phyloP scores from a whole-genome alignment of 1,140 invertebrate genomes.

The Papilio helenus region DNA sequence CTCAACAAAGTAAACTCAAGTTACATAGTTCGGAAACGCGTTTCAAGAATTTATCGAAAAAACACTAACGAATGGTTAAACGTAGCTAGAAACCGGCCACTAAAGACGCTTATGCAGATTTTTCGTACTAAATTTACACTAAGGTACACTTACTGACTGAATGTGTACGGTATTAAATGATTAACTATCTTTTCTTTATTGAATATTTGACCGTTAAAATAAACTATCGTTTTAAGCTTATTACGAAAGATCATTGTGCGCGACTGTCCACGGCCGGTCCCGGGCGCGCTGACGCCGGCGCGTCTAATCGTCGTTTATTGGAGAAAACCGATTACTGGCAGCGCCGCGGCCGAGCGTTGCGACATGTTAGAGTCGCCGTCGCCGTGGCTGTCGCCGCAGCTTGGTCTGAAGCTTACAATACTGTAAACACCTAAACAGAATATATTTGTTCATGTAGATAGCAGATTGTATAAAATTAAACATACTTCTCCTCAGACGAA shows the following conservation, averaged over 20 bases:
- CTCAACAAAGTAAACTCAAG: too few relatives aligned
- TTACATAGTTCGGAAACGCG: too few relatives aligned
- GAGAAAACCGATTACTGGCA: constrained; percentile 81
- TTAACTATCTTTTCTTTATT: neutral
- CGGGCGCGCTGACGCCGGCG: constrained; percentile 78
- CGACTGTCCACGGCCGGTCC: constrained; percentile 59
- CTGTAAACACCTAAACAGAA: neutral
- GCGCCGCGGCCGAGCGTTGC: constrained; percentile 72
- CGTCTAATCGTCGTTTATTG: constrained; percentile 82
- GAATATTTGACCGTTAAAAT: neutral
- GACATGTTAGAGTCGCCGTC: constrained; percentile 68
- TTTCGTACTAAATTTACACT: neutral
- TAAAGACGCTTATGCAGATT: too few relatives aligned
- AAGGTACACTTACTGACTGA: neutral
- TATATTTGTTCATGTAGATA: neutral
- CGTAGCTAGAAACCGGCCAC: too few relatives aligned
- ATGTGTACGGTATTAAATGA: neutral
- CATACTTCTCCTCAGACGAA: neutral
- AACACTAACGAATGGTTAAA: too few relatives aligned
- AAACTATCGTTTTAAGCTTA: neutral
- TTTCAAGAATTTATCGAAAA: too few relatives aligned
- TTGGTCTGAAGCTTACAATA: neutral
- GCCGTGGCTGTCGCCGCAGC: constrained; percentile 40
- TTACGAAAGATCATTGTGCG: constrained; percentile 39
- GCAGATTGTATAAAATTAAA: too few relatives aligned